Evolutionary conservation across 1,140 invertebrate species (phyloP), one percentile per base, ranked within the genome.

Genomic region (Cotesia typhae): DNA sequence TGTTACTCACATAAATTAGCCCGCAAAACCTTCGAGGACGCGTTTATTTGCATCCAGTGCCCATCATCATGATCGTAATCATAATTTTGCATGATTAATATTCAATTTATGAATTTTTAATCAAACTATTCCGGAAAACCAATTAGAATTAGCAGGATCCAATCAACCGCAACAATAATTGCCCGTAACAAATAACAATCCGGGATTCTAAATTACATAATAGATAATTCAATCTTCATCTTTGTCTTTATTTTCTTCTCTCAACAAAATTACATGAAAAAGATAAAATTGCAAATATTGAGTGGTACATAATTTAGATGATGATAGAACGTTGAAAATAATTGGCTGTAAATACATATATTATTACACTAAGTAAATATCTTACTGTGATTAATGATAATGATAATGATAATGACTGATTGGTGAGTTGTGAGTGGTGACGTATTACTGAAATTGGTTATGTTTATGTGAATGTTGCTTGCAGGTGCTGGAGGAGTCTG

Each of bases 401-500:
- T 7, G 7, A 61, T 35, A 38, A 38, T 0, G 9, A 41, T 41
- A 20, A 68, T 6, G 10, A 5, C 6, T 47, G 2, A 9, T 9
- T 9, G 10, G 41, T 47, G 10, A 47, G 10, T 47, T 17, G 47
- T 70, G 28, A 28, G 28, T 52, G 51, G 63, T 63, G 60, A 72
- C 55, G 67, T 72, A 28, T 60, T 69, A 5, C 41, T 71, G 14
- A 71, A 69, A 76, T 72, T 72, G 67, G 41, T 47, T 47, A 47
- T 47, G 10, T 47, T 47, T 47, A 28, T 28, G 41, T 59, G 28
- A 52, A 82, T 82, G 76, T 79, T 28, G 28, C 1, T 28, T 28
- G 67, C 79, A 89, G 87, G 84, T 88, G 77, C 84, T 89, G 71
- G 88, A 89, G 72, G 88, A 89, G 76, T 89, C 88, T 51, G 88